Conservation (phyloP, 2,888 invertebrate species). For the Agrotis ipsilon region DNA sequence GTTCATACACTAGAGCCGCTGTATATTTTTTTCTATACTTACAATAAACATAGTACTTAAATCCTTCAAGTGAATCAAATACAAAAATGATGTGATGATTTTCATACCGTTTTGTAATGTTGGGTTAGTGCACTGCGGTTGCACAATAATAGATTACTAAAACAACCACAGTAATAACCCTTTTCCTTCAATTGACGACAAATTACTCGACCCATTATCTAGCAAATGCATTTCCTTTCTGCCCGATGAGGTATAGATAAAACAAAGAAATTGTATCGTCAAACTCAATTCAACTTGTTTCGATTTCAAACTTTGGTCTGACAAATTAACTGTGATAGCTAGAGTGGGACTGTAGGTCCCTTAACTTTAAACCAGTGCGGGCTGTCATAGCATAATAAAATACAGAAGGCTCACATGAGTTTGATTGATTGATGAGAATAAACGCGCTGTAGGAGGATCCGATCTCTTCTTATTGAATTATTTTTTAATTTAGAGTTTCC, state of each 20-base stretch:
- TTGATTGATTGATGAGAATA: background rate
- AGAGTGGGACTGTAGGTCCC: constrained; percentile 26
- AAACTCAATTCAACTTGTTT: constrained; percentile 40
- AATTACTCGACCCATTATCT: constrained; percentile 46
- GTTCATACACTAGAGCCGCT: no score
- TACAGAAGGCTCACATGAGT: constrained; percentile 26
- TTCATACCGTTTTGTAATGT: background rate
- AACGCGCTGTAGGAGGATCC: background rate
- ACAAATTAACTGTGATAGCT: constrained; percentile 51
- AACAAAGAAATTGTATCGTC: constrained; percentile 27
- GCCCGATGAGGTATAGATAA: constrained; percentile 15
- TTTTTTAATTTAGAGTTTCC: no score
- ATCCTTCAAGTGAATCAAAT: no score
- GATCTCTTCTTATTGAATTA: no score
- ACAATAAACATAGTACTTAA: no score
- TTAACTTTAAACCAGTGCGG: constrained; percentile 38
- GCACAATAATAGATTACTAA: constrained; percentile 11
- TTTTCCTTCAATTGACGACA: constrained; percentile 56
- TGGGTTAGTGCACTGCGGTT: background rate
- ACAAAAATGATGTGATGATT: background rate
- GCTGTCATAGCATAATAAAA: constrained; percentile 8
- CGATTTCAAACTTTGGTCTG: constrained; percentile 50
- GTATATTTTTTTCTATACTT: no score
- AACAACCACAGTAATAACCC: constrained; percentile 47
- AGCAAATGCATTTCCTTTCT: constrained; percentile 41